phyloP scores from a whole-genome alignment of 2,797 vertebrate genomes.

The Buphagus erythrorhynchus region DNA sequence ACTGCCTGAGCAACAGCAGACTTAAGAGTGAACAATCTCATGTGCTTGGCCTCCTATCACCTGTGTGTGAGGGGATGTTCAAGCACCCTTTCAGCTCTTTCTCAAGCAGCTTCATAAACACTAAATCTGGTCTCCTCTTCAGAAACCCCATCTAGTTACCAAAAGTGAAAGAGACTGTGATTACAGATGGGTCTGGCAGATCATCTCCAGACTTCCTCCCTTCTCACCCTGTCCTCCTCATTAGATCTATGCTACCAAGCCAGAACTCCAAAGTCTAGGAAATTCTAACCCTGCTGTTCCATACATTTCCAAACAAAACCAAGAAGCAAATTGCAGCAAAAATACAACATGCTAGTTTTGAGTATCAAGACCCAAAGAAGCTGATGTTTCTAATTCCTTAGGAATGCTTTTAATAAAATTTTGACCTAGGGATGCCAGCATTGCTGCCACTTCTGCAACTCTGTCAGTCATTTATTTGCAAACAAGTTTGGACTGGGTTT shows the following conservation, averaged over 20 bases:
- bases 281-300: neutral
- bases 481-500: slow-evolving; percentile 20
- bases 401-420: slow-evolving; percentile 42
- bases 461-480: slow-evolving; percentile 3
- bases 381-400: neutral
- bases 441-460: slow-evolving; percentile 28
- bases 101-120: neutral
- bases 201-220: neutral
- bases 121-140: neutral
- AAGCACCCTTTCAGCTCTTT: neutral
- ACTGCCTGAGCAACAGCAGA: neutral
- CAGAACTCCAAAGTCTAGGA: neutral
- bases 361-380: neutral
- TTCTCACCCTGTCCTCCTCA: neutral
- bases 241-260: neutral
- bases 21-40: neutral
- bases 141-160: neutral
- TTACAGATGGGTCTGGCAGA: neutral
- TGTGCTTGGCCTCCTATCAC: neutral
- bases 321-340: neutral
- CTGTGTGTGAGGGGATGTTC: neutral
- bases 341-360: neutral
- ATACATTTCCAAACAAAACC: neutral
- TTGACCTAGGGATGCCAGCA: slow-evolving; percentile 26
- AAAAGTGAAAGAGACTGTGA: neutral